Evolutionary conservation across 2,797 vertebrate genomes (phyloP), one percentile per base, ranked within the genome.

Genomic region (Chelon auratus): DNA sequence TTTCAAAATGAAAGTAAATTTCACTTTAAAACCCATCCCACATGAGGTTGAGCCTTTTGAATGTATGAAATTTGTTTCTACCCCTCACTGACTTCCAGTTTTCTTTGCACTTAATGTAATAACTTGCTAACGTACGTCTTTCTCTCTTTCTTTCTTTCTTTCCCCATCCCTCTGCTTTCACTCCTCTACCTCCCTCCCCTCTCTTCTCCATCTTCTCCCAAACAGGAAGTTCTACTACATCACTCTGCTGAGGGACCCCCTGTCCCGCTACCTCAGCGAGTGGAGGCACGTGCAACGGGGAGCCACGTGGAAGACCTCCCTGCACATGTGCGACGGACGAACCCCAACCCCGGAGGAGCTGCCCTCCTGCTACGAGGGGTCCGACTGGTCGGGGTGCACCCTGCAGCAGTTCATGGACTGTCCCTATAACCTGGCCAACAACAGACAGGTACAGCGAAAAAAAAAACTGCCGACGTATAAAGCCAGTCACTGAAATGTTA

Each of bases 341-440:
- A 98, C 97, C 0, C 98, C 97, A 0, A 99, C 98, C 0, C 97
- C 96, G 0, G 96, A 98, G 77, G 98, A 99, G 92, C 93, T 99
- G 82, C 98, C 97, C 0, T 94, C 97, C 1, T 99, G 97, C 92
- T 99, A 99, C 14, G 97, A 98, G 86, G 98, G 98, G 87, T 96
- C 96, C 0, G 98, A 99, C 84, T 99, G 98, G 98, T 98, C 97
- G 0, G 98, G 97, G 62, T 98, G 97, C 92, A 98, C 97, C 0
- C 95, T 99, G 87, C 97, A 97, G 92, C 97, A 99, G 92, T 99
- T 99, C 93, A 99, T 97, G 97, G 96, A 97, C 72, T 99, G 98
- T 90, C 97, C 98, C 0, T 98, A 98, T 82, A 99, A 99, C 79
- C 84, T 99, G 93, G 97, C 97, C 90, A 99, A 97, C 93, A 99